Evolutionary conservation across 2,113 vertebrate genomes (phyloP), one percentile per base, ranked within the genome.

Genomic region (Anser brachyrhynchus): DNA sequence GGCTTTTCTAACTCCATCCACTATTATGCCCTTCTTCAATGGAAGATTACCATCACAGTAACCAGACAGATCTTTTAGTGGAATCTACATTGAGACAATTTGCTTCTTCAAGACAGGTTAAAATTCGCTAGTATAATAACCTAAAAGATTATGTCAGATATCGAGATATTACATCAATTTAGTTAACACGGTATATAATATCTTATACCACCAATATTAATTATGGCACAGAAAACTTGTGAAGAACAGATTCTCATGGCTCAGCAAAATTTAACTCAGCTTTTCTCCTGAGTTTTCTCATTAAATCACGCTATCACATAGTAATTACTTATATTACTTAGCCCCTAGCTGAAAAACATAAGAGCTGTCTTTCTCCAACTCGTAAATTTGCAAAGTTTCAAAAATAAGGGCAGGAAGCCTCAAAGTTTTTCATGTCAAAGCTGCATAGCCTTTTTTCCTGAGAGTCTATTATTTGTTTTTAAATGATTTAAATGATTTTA

Each of bases 341-440:
- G 11, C 1, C 2, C 31, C 9, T 17, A 13, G 3, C 11, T 66
- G 26, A 91, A 87, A 84, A 57, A 33, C 3, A 2, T 20, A 88
- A 70, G 13, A 22, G 1, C 1, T 0, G 0, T 28, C n/a, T 31
- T 31, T 44, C 29, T 66, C 6, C 10, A 66, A 66, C 28, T 66
- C 9, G 9, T 31, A 65, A 64, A 65, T 17, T 29, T 11, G 26
- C 11, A 29, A 44, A 33, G 8, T 31, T 33, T 21, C 31, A 33
- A 44, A 66, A 44, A 44, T 44, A 66, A 66, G 41, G 29, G 33
- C 64, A 66, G 33, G 19, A 33, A 66, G 17, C 65, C 65, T 44
- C 14, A 29, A 66, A 44, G 19, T 66, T 66, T 31, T 44, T 31
- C 20, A 7, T 6, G 28, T 33, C 39, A 33, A 44, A 31, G 41